Evolutionary conservation across 2,888 invertebrate species (phyloP), one percentile per base, ranked within the genome.

Genomic region (Drosophila robusta): DNA sequence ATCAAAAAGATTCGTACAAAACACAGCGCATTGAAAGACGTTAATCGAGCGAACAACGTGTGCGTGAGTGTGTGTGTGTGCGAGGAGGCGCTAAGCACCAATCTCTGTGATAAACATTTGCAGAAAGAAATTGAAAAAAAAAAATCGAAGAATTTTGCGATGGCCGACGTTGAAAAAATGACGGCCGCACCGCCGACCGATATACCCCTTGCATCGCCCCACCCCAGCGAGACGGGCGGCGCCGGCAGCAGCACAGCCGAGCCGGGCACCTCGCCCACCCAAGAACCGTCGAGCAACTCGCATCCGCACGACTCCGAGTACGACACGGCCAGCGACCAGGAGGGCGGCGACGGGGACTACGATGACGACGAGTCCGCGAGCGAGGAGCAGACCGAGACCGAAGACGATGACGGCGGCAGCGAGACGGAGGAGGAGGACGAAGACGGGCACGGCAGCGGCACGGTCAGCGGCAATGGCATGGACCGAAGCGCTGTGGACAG

Each of bases 381-480:
- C 32, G 90, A 86, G 0, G 90, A 86, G 4, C 89, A 86, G 24
- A 75, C 78, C 4, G 84, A 82, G 32, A 87, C 79, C 14, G 90
- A 88, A 9, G 90, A 89, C 32, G 90, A 89, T 4, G 89, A 85
- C 11, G 82, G 69, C 9, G 87, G 75, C 12, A 88, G 81, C 18
- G 88, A 89, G 32, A 83, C 87, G 18, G 91, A 86, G 4, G 90
- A 88, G 9, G 70, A 83, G 1, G 90, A 84, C 29, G 88, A 62
- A 1, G 75, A 73, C 18, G 78, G 68, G 3, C 38, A 78, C 6
- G 87, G 81, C 42, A 83, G 78, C 12, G 95, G 95, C 78, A 93
- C 95, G 61, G 95, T 95, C 82, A 94, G 95, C 91, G 95, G 95
- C 0, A 96, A 64, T 29, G 71, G 58, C 4, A 5, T 79, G 8